Conservation (phyloP, 2,113 vertebrate species). For the Stigmatopora argus region DNA sequence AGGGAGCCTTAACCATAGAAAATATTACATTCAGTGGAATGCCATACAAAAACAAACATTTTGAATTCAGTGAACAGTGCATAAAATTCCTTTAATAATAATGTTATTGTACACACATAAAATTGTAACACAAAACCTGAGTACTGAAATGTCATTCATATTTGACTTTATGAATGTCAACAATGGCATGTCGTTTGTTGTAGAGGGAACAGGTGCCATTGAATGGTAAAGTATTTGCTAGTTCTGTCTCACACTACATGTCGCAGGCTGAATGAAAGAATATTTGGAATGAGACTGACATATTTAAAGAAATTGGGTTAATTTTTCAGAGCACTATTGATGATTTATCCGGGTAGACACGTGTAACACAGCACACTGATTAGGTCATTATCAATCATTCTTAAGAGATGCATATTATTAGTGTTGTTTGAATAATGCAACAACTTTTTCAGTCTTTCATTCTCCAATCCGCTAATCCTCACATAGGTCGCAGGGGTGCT, state of each 20-base stretch:
- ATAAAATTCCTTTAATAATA: neutral
- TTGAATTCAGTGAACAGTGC: too few species aligned
- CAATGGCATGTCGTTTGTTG: neutral
- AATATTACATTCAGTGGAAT: too few species aligned
- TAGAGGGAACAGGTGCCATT: neutral
- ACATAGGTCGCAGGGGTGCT: too few species aligned
- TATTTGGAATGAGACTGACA: too few species aligned
- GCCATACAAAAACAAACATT: too few species aligned
- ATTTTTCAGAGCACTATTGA: neutral
- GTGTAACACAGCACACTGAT: too few species aligned
- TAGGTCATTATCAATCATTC: too few species aligned
- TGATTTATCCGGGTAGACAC: neutral
- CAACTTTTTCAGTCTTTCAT: too few species aligned
- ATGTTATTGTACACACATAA: neutral
- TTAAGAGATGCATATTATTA: too few species aligned
- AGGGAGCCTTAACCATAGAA: slow-evolving; percentile 2
- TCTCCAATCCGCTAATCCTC: too few species aligned
- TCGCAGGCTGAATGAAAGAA: neutral
- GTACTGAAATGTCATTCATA: neutral
- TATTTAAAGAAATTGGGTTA: too few species aligned
- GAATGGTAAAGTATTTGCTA: neutral
- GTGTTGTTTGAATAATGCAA: too few species aligned
- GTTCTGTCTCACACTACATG: neutral
- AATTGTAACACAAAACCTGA: neutral
- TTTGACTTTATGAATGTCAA: neutral